Conservation (phyloP, 1,140 invertebrate species). For the Metaphire vulgaris region DNA sequence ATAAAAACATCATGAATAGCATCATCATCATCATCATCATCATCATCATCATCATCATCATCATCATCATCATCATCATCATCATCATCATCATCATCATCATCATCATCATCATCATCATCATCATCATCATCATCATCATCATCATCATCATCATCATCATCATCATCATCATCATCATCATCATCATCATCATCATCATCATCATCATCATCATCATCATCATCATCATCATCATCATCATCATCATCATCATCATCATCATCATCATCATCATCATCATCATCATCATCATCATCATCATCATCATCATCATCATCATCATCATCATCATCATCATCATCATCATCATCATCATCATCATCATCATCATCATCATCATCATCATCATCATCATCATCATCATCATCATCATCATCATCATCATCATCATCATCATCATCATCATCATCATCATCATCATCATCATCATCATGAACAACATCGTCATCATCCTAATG, state of each 20-base stretch:
- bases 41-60: no score
- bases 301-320: conserved; percentile 1
- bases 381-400: neutral
- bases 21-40: no score
- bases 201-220: neutral
- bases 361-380: neutral
- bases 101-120: no score
- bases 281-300: neutral
- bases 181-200: no score
- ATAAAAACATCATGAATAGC: no score
- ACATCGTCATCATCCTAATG: neutral
- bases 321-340: neutral
- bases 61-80: no score
- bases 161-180: no score
- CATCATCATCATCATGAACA: neutral
- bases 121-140: no score
- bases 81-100: no score
- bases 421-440: neutral
- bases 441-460: conserved; percentile 1
- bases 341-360: neutral
- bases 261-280: neutral
- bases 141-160: no score
- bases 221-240: neutral
- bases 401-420: neutral
- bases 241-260: neutral